Percentiles rank a stretch among this genome's conserved stretches.
Conservation (phyloP, 2,797 vertebrate genomes). For the Cygnus olor region DNA sequence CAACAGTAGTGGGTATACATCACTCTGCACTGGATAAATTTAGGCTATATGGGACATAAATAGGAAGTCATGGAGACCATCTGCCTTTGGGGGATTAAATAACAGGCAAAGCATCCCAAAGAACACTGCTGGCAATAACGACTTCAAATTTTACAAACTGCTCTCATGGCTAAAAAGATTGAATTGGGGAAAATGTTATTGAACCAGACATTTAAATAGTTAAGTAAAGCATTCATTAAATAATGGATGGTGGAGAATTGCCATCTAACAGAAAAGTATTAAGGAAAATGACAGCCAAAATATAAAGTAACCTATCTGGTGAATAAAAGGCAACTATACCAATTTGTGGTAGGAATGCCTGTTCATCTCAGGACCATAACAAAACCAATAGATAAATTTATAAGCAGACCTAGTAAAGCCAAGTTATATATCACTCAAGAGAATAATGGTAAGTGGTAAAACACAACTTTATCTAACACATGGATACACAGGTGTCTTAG, state of each 20-base stretch:
- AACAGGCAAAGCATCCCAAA: constrained; percentile 30
- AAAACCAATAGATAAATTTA: neutral
- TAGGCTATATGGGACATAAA: constrained; percentile 13
- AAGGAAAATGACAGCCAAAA: neutral
- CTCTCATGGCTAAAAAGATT: neutral
- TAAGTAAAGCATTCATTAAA: neutral
- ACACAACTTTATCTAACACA: neutral
- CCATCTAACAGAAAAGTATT: neutral
- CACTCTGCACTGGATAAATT: constrained; percentile 12
- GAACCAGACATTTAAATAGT: neutral
- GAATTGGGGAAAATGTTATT: accelerated
- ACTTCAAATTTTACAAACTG: neutral
- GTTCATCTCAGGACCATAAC: neutral
- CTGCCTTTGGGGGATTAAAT: constrained; percentile 37
- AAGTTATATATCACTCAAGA: neutral
- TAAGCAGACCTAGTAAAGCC: neutral
- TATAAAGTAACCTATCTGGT: neutral
- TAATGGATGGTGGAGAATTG: neutral
- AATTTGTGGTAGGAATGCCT: neutral
- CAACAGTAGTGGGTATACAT: neutral
- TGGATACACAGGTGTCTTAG: neutral
- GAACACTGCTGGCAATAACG: neutral
- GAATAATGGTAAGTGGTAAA: neutral
- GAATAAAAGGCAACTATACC: neutral
- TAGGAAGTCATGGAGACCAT: neutral